phyloP scores from a whole-genome alignment of 2,797 vertebrate genomes.

The Lacerta viridis region DNA sequence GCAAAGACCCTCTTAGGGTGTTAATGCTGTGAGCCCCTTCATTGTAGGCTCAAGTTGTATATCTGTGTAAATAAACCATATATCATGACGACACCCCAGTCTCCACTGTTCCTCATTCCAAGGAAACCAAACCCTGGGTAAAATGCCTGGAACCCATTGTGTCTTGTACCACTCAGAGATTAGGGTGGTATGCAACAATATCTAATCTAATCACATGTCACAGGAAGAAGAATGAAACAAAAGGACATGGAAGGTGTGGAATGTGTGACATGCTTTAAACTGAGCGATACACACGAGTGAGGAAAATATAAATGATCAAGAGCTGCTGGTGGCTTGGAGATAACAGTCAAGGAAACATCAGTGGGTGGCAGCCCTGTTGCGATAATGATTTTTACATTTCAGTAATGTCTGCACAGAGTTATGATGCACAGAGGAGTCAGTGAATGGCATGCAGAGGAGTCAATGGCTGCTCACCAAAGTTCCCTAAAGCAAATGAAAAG shows the following conservation, averaged over 20 bases:
- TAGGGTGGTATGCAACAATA: no score
- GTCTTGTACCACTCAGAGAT: no score
- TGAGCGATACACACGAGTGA: not conserved
- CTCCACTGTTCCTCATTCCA: no score
- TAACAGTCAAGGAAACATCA: not conserved
- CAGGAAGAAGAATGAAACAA: not conserved
- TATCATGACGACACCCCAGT: no score
- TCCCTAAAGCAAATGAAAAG: not conserved
- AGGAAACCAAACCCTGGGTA: no score
- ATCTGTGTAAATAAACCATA: no score
- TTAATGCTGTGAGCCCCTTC: no score
- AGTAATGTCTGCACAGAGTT: not conserved
- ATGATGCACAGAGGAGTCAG: not conserved
- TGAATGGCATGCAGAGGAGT: not conserved
- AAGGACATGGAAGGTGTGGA: conserved; percentile 2
- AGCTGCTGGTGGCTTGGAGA: not conserved
- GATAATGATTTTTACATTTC: not conserved
- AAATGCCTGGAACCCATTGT: no score
- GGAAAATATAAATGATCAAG: conserved; percentile 7
- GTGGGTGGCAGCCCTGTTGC: not conserved
- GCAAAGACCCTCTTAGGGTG: no score
- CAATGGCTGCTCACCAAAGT: not conserved
- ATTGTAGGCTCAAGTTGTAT: no score
- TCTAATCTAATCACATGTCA: not conserved
- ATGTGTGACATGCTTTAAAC: not conserved